Evolutionary conservation across 2,888 invertebrate genomes (phyloP).

Genomic region (Conistra vaccinii): DNA sequence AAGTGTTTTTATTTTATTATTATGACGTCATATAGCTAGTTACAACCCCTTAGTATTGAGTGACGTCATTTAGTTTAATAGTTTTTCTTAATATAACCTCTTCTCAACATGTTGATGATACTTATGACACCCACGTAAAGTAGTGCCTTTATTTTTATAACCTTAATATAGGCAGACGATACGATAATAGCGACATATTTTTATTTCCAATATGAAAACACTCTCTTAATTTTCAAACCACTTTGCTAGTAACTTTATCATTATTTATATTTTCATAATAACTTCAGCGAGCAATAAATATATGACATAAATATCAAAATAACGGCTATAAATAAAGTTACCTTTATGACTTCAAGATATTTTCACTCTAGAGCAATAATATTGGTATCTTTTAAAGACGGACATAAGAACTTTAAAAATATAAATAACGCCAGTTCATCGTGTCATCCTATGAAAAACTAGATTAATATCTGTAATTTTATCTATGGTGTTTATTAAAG

Average conservation of each 20-base stretch:
- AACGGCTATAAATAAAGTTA: background rate
- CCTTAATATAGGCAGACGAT: background rate
- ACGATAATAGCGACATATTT: background rate
- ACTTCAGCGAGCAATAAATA: background rate
- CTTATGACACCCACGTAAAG: constrained; percentile 13
- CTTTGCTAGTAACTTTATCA: background rate
- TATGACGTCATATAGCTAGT: background rate
- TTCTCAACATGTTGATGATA: background rate
- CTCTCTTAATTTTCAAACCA: background rate
- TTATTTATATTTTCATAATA: constrained; percentile 2
- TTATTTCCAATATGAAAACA: background rate
- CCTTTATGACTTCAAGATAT: background rate
- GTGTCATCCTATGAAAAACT: too few relatives aligned
- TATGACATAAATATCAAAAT: constrained; percentile 7
- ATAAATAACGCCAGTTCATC: too few relatives aligned
- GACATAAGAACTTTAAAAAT: too few relatives aligned
- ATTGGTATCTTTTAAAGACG: background rate
- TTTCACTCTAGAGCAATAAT: background rate
- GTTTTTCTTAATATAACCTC: background rate
- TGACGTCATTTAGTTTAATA: background rate
- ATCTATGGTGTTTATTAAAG: too few relatives aligned
- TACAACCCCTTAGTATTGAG: background rate
- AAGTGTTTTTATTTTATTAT: background rate
- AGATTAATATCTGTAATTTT: too few relatives aligned
- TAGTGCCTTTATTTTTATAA: constrained; percentile 1